These are phyloP conservation scores for Anseranas semipalmata DNA, from an alignment of 2,113 vertebrate species.

Conservation along the genomic window DNA sequence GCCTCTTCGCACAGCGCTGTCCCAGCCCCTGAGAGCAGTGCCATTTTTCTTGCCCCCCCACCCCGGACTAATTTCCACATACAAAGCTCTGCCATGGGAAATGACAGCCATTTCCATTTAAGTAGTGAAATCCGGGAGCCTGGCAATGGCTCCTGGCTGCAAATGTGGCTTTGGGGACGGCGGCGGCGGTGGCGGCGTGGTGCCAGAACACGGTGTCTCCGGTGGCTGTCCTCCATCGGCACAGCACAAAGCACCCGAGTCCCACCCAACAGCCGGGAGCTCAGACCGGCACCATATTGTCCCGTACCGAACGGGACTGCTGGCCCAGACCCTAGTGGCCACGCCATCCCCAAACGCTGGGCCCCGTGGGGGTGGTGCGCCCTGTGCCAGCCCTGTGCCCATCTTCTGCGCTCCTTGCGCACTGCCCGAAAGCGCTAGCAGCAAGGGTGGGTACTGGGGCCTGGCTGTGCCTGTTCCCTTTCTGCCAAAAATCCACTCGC, in stretches of 20 bases:
- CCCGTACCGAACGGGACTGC: neutral
- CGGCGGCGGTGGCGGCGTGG: accelerated
- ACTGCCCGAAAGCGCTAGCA: accelerated
- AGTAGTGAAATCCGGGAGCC: accelerated
- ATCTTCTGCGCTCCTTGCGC: neutral
- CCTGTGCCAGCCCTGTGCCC: accelerated
- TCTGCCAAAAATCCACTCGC: neutral
- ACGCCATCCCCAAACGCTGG: neutral
- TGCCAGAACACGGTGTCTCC: neutral
- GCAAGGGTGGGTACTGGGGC: accelerated
- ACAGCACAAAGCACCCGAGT: neutral
- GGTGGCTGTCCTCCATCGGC: neutral
- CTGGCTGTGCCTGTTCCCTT: neutral
- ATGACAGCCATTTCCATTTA: neutral
- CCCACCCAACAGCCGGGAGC: neutral
- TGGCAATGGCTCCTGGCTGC: neutral
- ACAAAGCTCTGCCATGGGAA: accelerated
- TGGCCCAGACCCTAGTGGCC: neutral
- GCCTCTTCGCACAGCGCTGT: accelerated
- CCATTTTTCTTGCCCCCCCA: neutral
- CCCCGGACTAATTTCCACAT: neutral
- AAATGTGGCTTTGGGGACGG: accelerated
- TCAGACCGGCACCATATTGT: accelerated
- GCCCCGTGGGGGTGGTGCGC: neutral
- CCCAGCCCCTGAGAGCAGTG: neutral